Evolutionary conservation across 1,140 invertebrate genomes (phyloP), one percentile per base, ranked within the genome.

Genomic region (Oreohelix idahoensis): DNA sequence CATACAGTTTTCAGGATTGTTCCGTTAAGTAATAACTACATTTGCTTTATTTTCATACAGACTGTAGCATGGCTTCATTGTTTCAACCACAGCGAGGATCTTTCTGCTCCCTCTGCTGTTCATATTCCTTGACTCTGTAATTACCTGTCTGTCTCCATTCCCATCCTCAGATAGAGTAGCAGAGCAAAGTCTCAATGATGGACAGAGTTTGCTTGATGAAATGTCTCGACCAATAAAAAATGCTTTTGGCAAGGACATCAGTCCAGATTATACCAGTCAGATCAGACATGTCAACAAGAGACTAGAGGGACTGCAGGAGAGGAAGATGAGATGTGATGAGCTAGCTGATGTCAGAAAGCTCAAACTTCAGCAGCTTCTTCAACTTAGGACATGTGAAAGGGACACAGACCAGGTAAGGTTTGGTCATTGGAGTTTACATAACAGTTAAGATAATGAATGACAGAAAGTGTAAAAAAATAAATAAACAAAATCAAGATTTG

Each of bases 181-280:
- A 26, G 84, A 89, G 38, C 83, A 89, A 78, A 89, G 90, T 32
- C 70, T 91, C 69, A 86, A 95, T 86, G 95, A 96, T 92, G 96
- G 96, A 26, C 96, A 96, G 91, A 96, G 95, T 88, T 92, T 97
- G 42, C 95, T 96, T 36, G 96, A 96, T 91, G 94, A 96, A 90
- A 93, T 96, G 76, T 95, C 96, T 13, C 95, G 96, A 93, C 96
- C 96, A 17, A 94, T 96, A 66, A 96, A 96, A 92, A 96, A 96
- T 92, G 95, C 96, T 0, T 93, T 96, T 78, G 95, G 95, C 35
- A 93, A 95, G 84, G 96, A 96, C 90, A 94, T 96, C 87, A 93
- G 93, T 26, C 94, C 96, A 13, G 95, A 96, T 93, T 96, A 96
- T 84, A 94, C 94, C 39, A 93, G 94, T 87, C 95, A 96, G 86